Conservation (phyloP, 2,797 vertebrate genomes). For the Acanthiza pusilla region DNA sequence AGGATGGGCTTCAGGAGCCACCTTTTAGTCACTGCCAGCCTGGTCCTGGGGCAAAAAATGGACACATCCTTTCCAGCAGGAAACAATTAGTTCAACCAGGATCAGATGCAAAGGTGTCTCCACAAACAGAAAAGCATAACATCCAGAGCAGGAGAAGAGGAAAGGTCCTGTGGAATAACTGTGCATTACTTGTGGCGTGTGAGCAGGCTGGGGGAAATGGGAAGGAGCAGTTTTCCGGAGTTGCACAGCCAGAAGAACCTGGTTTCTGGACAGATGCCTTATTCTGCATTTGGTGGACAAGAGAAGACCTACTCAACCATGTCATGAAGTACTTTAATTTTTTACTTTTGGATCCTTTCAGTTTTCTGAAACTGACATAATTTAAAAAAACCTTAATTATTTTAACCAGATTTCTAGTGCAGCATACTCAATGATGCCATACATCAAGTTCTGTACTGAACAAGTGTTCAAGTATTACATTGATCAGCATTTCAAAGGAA, state of each 20-base stretch:
- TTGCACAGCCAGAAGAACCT: not conserved
- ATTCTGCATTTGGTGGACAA: not conserved
- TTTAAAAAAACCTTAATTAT: fast-evolving
- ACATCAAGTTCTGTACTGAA: not conserved
- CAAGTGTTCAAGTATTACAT: not conserved
- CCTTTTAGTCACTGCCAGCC: not conserved
- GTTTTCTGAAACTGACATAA: not conserved
- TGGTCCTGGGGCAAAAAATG: not conserved
- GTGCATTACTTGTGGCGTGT: not conserved
- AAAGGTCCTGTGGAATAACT: not conserved
- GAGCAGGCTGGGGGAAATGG: not conserved
- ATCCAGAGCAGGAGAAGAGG: not conserved
- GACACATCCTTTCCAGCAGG: not conserved
- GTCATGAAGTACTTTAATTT: not conserved
- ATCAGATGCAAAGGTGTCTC: not conserved
- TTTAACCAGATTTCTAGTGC: not conserved
- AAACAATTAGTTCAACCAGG: not conserved
- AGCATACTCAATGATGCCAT: fast-evolving
- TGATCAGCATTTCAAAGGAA: not conserved
- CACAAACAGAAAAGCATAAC: not conserved
- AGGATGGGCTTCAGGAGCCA: not conserved
- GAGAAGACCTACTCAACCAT: not conserved
- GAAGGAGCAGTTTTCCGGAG: not conserved
- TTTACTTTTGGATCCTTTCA: not conserved
- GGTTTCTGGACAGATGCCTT: not conserved